These are phyloP conservation scores for Alligator mississippiensis DNA, from an alignment of 2,113 vertebrate genomes.

Conservation along the genomic window DNA sequence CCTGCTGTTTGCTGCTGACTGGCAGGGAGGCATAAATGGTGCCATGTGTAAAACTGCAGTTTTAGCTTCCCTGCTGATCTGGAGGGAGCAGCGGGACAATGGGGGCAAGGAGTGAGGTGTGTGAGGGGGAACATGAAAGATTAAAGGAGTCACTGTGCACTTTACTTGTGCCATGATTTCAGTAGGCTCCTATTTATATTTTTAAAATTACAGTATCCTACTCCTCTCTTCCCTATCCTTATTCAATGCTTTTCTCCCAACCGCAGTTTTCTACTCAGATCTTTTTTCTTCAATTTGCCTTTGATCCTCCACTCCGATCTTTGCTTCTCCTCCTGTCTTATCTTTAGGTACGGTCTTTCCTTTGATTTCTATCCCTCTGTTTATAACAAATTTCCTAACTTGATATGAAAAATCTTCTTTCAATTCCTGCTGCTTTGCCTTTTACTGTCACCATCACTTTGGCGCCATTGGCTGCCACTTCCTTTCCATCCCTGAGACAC, in stretches of 20 bases:
- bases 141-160: too few relatives aligned
- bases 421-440: neutral
- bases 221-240: neutral
- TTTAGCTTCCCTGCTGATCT: too few relatives aligned
- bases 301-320: neutral
- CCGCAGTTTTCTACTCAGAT: neutral
- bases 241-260: neutral
- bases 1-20: too few relatives aligned
- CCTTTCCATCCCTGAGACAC: neutral
- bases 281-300: neutral
- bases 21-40: too few relatives aligned
- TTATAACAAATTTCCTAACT: neutral
- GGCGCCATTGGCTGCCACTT: neutral
- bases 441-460: neutral
- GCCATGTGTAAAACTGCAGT: too few relatives aligned
- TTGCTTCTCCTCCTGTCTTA: neutral
- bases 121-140: too few relatives aligned
- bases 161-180: too few relatives aligned
- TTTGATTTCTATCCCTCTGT: neutral
- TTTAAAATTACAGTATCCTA: neutral
- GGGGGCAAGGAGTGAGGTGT: too few relatives aligned
- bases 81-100: too few relatives aligned
- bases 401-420: neutral
- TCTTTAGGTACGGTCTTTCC: neutral
- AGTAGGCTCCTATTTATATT: too few relatives aligned